Conservation (phyloP, 2,888 invertebrate genomes). For the Pristionchus japonicus region DNA sequence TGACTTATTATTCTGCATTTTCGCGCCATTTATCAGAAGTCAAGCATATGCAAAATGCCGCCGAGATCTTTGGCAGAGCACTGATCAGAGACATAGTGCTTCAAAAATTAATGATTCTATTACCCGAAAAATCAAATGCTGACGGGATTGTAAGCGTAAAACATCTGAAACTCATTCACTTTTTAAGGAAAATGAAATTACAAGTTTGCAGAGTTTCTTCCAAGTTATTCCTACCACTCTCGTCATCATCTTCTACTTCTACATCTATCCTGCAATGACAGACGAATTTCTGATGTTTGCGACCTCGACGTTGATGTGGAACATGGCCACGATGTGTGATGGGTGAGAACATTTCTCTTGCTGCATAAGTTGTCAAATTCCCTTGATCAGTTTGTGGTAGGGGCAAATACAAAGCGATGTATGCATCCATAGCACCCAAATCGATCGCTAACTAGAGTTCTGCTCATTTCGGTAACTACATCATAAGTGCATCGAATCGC, state of each 20-base stretch:
- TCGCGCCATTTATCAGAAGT: neutral
- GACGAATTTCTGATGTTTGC: neutral
- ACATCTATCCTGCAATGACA: neutral
- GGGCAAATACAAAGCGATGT: too few species aligned
- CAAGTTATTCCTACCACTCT: neutral
- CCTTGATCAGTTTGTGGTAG: too few species aligned
- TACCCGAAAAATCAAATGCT: too few species aligned
- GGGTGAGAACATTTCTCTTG: neutral
- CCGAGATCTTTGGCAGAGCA: neutral
- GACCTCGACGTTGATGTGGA: neutral
- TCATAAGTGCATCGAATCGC: neutral
- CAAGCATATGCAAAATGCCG: neutral
- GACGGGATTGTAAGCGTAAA: too few species aligned
- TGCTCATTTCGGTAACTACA: too few species aligned
- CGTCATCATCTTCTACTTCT: conserved; percentile 14
- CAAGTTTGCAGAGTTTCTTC: neutral
- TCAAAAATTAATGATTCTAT: too few species aligned
- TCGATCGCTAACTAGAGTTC: too few species aligned
- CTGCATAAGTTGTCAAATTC: neutral
- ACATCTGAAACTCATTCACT: neutral
- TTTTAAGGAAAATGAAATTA: too few species aligned
- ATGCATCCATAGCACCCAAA: too few species aligned
- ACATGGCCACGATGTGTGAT: conserved; percentile 12
- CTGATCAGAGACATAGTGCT: neutral
- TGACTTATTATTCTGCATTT: neutral